Conservation (phyloP, 2,113 vertebrate species). For the Poicephalus meyeri region DNA sequence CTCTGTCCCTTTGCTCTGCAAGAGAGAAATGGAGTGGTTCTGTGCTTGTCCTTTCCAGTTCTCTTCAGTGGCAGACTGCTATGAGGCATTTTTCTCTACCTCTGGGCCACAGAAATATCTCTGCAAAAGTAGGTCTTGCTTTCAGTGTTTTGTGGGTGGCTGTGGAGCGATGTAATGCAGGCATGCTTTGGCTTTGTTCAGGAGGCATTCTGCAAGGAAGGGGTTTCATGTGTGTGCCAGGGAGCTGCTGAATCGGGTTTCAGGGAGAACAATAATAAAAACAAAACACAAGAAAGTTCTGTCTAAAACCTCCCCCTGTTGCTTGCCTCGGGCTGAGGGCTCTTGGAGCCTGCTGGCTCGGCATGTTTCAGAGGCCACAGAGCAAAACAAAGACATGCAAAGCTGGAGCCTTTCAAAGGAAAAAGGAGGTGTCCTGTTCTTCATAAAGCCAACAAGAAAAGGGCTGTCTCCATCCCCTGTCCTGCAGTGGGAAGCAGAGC, state of each 20-base stretch:
- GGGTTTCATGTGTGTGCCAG: not conserved
- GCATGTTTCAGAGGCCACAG: not conserved
- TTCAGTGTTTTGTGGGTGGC: not conserved
- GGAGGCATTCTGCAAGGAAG: not conserved
- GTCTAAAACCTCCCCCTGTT: not conserved
- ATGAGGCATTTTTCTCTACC: not conserved
- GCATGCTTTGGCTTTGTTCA: not conserved
- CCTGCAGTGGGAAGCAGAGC: not conserved
- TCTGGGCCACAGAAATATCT: not conserved
- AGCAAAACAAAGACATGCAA: not conserved
- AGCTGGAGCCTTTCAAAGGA: not conserved
- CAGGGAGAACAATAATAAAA: not conserved
- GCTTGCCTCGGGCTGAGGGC: not conserved
- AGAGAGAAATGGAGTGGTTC: rapidly evolving
- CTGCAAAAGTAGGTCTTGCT: not conserved
- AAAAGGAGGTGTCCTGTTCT: not conserved
- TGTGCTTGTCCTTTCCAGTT: not conserved
- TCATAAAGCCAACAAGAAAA: not conserved
- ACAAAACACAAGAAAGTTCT: not conserved
- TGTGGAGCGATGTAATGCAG: not conserved
- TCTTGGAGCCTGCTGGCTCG: not conserved
- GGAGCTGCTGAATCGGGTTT: not conserved
- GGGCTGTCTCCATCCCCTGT: not conserved
- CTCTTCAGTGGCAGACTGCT: not conserved
- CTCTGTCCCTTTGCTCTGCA: not conserved